Evolutionary conservation across 2,888 invertebrate genomes (phyloP).

Genomic region (Cosmorhoe ocellata): DNA sequence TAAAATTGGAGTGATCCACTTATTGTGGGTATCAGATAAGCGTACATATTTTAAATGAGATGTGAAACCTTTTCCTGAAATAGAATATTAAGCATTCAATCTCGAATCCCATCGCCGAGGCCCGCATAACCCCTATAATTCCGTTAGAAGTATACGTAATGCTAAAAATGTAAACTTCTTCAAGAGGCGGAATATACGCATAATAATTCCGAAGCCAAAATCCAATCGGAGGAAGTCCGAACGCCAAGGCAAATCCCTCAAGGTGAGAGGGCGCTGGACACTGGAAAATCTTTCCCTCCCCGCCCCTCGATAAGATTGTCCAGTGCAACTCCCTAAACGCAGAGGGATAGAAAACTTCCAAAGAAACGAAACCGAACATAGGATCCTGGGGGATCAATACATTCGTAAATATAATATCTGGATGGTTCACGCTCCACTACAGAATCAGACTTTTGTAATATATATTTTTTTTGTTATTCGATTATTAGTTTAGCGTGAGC

Average conservation of each 20-base stretch:
- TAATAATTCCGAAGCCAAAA: constrained; percentile 76
- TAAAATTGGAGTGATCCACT: constrained; percentile 19
- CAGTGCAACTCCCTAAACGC: constrained; percentile 80
- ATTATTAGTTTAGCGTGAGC: constrained; percentile 53
- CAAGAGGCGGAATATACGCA: constrained; percentile 63
- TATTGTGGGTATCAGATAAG: constrained; percentile 18
- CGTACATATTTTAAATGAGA: constrained; percentile 28
- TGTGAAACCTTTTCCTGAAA: constrained; percentile 27
- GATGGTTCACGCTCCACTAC: constrained; percentile 65
- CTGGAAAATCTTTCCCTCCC: constrained; percentile 74
- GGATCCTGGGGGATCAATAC: constrained; percentile 78
- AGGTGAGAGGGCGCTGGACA: constrained; percentile 77
- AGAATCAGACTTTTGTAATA: constrained; percentile 51
- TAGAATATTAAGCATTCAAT: constrained; percentile 46
- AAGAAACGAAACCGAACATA: constrained; percentile 77
- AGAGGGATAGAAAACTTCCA: constrained; percentile 80
- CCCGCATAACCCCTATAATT: constrained; percentile 45
- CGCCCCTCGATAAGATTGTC: constrained; percentile 79
- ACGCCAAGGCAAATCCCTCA: constrained; percentile 70
- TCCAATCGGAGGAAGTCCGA: constrained; percentile 64
- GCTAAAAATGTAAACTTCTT: constrained; percentile 59
- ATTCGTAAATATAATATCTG: constrained; percentile 77
- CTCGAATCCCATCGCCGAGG: constrained; percentile 40
- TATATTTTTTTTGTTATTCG: constrained; percentile 51
- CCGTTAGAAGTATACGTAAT: constrained; percentile 30